A percentile compares a stretch with the other conserved stretches of the same genome.
Evolutionary conservation across 2,888 invertebrate genomes (phyloP).

Genomic region (Branchipolynoe longqiensis): DNA sequence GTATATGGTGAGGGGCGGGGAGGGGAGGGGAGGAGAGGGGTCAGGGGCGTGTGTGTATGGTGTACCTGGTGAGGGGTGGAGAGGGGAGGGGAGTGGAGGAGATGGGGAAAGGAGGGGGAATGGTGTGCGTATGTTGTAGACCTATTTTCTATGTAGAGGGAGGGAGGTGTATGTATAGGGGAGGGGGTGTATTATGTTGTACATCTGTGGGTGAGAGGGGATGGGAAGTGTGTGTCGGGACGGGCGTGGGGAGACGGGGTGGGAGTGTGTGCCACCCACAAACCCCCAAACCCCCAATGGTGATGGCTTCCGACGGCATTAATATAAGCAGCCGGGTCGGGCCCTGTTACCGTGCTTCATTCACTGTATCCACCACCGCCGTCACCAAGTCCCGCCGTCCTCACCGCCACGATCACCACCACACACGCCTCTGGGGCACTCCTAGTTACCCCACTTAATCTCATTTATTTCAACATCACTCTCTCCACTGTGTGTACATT

Average conservation of each 20-base stretch:
- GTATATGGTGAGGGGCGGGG: no score
- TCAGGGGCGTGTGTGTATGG: not conserved
- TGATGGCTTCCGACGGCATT: not conserved
- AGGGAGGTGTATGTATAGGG: not conserved
- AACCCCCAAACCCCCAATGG: not conserved
- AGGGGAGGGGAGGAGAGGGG: no score
- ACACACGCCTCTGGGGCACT: no score
- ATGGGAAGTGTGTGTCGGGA: not conserved
- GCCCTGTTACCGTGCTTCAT: not conserved
- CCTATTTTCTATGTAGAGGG: not conserved
- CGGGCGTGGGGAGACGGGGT: not conserved
- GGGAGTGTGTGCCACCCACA: not conserved
- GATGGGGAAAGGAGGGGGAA: not conserved
- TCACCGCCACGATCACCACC: not conserved
- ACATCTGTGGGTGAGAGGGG: no score
- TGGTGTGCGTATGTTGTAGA: not conserved
- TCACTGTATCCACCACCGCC: not conserved
- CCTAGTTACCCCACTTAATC: no score
- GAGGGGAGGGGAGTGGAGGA: not conserved
- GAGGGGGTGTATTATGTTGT: no score
- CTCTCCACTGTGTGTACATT: no score
- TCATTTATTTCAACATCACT: no score
- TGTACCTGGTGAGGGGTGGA: no score
- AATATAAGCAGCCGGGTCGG: constrained; percentile 15
- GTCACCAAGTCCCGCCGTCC: not conserved